Evolutionary conservation across 1,140 invertebrate genomes (phyloP).

Genomic region (Gryon sp.): DNA sequence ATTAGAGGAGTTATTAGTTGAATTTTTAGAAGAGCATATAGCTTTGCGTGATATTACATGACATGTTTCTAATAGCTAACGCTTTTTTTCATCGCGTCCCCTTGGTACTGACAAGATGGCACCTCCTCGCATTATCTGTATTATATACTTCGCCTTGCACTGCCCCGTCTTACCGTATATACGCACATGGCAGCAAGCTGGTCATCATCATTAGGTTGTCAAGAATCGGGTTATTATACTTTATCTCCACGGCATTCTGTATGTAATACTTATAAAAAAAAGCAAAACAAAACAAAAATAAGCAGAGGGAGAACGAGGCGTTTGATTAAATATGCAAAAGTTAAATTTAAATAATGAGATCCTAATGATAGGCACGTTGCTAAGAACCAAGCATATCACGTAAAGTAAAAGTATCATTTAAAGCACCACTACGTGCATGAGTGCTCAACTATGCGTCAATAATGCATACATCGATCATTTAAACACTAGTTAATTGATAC

Average conservation of each 20-base stretch:
- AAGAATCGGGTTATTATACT: constrained; percentile 79
- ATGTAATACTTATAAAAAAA: constrained; percentile 70
- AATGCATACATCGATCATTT: constrained; percentile 25
- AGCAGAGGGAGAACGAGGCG: constrained; percentile 48
- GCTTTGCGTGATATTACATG: constrained; percentile 53
- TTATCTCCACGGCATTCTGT: constrained; percentile 74
- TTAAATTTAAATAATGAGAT: constrained; percentile 79
- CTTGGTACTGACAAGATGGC: constrained; percentile 74
- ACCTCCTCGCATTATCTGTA: constrained; percentile 76
- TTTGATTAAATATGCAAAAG: constrained; percentile 77
- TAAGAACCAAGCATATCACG: constrained; percentile 28
- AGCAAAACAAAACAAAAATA: no score
- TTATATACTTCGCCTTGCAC: constrained; percentile 68
- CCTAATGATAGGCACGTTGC: constrained; percentile 74
- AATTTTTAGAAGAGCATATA: constrained; percentile 47
- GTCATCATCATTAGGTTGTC: constrained; percentile 80
- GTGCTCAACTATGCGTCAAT: constrained; percentile 16
- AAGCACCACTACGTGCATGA: constrained; percentile 27
- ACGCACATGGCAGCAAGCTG: constrained; percentile 74
- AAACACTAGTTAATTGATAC: constrained; percentile 20
- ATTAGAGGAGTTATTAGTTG: not conserved
- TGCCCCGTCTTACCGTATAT: constrained; percentile 59
- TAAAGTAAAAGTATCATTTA: constrained; percentile 37
- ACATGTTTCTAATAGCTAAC: constrained; percentile 48
- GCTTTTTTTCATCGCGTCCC: constrained; percentile 63